These are phyloP conservation scores for Mormyrus proboscirostris DNA, from an alignment of 2,797 vertebrate species.

Conservation along the genomic window DNA sequence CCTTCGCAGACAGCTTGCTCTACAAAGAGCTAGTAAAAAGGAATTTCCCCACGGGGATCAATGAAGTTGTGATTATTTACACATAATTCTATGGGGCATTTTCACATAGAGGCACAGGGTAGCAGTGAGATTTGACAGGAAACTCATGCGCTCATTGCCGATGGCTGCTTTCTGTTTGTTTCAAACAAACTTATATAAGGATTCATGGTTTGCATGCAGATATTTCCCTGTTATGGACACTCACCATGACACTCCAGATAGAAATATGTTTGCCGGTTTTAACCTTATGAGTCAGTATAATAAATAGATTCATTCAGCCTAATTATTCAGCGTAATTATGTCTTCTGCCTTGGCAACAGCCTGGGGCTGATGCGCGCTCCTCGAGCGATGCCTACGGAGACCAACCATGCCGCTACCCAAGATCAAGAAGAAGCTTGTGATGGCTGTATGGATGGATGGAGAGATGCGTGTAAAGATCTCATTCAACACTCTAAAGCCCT, in stretches of 20 bases:
- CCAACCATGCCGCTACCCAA: background rate
- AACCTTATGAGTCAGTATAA: conserved; percentile 1
- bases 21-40: too few relatives aligned
- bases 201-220: background rate
- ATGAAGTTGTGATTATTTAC: background rate
- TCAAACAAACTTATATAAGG: background rate
- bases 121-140: background rate
- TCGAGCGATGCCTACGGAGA: background rate
- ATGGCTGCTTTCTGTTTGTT: background rate
- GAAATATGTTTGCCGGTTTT: background rate
- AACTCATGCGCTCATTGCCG: background rate
- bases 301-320: conserved; percentile 6
- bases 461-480: background rate
- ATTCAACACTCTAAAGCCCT: background rate
- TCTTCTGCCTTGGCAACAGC: background rate
- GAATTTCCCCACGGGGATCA: background rate
- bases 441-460: background rate
- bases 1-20: too few relatives aligned
- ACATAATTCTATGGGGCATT: background rate
- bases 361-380: background rate
- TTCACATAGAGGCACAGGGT: background rate
- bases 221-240: background rate
- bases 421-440: background rate
- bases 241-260: background rate
- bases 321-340: conserved; percentile 9